phyloP scores from a whole-genome alignment of 1,140 invertebrate species.

The Tetramorium simillimum region DNA sequence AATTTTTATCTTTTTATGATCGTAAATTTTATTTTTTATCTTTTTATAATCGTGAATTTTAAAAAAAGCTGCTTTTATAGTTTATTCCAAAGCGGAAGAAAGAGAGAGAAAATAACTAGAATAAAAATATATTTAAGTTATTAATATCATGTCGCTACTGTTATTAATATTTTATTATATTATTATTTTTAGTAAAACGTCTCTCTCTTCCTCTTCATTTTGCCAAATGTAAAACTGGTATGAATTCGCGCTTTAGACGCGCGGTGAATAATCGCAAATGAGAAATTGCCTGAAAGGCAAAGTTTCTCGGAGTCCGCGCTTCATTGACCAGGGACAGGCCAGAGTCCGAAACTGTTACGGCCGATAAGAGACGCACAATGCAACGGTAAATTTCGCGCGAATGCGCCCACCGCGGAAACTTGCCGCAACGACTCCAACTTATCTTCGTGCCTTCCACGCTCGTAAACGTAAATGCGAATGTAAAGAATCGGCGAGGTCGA shows the following conservation, averaged over 20 bases:
- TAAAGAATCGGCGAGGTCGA: constrained; percentile 1
- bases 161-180: not conserved
- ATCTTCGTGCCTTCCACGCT: not conserved
- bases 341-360: not conserved
- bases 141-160: not conserved
- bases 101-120: not conserved
- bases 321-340: not conserved
- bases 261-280: not conserved
- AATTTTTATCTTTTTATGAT: not conserved
- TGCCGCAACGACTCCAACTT: not conserved
- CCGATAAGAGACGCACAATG: constrained; percentile 40
- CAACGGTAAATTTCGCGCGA: constrained; percentile 12
- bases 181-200: not conserved
- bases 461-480: constrained; percentile 30
- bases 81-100: not conserved
- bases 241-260: not conserved
- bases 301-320: not conserved
- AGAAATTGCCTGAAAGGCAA: constrained; percentile 15
- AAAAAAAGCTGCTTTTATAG: not conserved
- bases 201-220: not conserved
- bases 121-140: not conserved
- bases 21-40: not conserved
- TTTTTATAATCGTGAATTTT: not conserved
- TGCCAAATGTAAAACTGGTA: not conserved
- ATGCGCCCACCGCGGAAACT: not conserved